phyloP scores from a whole-genome alignment of 2,797 vertebrate species.

The Artibeus jamaicensis region DNA sequence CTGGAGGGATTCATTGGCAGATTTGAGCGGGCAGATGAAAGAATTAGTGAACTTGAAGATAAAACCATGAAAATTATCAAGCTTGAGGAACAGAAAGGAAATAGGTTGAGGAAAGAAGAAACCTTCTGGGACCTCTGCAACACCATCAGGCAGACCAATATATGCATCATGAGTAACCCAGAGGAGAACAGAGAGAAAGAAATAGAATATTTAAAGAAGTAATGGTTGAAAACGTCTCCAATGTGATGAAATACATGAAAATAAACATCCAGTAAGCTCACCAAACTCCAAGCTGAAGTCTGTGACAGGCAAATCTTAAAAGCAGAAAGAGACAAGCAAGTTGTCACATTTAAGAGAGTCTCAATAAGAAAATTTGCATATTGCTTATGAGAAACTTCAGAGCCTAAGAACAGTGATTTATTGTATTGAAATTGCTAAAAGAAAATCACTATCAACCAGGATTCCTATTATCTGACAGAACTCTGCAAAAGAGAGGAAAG shows the following conservation, averaged over 20 bases:
- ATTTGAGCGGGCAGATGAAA: background rate
- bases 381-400: background rate
- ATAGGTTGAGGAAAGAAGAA: background rate
- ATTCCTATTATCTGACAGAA: background rate
- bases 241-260: background rate
- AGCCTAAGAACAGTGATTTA: background rate
- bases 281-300: background rate
- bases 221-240: background rate
- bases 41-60: no score
- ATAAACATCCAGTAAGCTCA: background rate
- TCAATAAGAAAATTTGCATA: background rate
- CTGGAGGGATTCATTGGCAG: background rate
- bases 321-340: background rate
- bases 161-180: background rate
- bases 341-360: background rate
- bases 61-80: background rate
- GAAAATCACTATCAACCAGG: background rate
- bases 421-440: background rate
- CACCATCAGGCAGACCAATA: background rate
- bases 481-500: background rate
- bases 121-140: background rate
- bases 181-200: background rate
- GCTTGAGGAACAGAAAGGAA: background rate
- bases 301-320: background rate
- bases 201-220: background rate